Evolutionary conservation across 2,113 vertebrate genomes (phyloP), one percentile per base, ranked within the genome.

Genomic region (Hystrix brachyura): DNA sequence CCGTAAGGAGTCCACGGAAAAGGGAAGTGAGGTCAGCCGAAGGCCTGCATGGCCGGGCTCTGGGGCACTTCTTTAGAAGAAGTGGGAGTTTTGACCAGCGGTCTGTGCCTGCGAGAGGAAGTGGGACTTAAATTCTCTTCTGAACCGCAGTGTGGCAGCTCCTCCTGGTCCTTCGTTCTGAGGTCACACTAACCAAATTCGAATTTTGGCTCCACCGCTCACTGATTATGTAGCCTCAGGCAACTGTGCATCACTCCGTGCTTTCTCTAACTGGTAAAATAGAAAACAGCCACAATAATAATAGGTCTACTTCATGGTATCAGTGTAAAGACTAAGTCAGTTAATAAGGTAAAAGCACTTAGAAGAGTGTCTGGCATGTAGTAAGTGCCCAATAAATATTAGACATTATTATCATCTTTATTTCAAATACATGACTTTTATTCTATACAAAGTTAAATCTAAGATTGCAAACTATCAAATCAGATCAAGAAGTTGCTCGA

Each of bases 81-180:
- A 46, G 6, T 80, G 27, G 43, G 46, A 51, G 1, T 4, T 29
- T 65, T 74, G 14, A 7, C 2, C 43, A 15, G 10, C 7, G 23
- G 2, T 29, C 23, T 32, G 51, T n/a, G 15, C 27, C 78, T 43
- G 1, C 2, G 0, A 34, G 46, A 21, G 64, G 14, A 85, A 38
- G 15, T 53, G 2, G 0, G 5, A 34, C 7, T 3, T 46, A 32
- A 65, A 62, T 13, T 15, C 5, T 18, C 17, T 25, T 65, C 55
- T 7, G 29, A 27, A 34, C 15, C 48, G 18, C 1, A 3, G 34
- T 0, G 23, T 7, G 51, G 71, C 34, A 14, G 32, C 5, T 11
- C 0, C 34, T 12, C 32, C 46, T 69, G 6, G 12, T 0, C 0
- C 7, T 0, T 46, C 55, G 55, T 27, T 25, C 10, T 21, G 19